Evolutionary conservation across 2,888 invertebrate species (phyloP).

Genomic region (Bembecia ichneumoniformis): DNA sequence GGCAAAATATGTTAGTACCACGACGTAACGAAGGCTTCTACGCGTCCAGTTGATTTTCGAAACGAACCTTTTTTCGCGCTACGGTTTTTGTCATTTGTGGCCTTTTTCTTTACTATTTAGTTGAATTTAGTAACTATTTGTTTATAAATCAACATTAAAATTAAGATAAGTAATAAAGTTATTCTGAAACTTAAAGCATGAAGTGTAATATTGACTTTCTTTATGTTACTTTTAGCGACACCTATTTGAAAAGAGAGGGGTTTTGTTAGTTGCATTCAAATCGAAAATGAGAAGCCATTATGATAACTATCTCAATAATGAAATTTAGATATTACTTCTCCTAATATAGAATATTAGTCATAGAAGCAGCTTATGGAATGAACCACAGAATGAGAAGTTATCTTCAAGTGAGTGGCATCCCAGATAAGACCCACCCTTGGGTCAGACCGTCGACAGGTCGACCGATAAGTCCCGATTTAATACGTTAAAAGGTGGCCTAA

Average conservation of each 20-base stretch:
- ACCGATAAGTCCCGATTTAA: conserved; percentile 51
- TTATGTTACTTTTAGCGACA: too few relatives aligned
- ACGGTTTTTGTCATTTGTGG: background rate
- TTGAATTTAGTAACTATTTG: too few relatives aligned
- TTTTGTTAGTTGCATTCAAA: too few relatives aligned
- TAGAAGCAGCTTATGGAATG: background rate
- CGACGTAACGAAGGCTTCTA: conserved; percentile 44
- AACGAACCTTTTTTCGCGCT: background rate
- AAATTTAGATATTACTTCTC: too few relatives aligned
- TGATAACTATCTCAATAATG: too few relatives aligned
- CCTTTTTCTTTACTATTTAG: background rate
- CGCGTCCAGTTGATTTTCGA: conserved; percentile 32
- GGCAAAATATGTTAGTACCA: conserved; percentile 29
- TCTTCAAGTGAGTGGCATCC: conserved; percentile 48
- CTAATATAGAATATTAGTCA: too few relatives aligned
- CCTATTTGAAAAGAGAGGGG: too few relatives aligned
- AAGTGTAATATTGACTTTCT: too few relatives aligned
- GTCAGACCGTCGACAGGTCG: conserved; percentile 47
- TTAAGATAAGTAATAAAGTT: too few relatives aligned
- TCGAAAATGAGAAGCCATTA: too few relatives aligned
- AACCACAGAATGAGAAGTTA: background rate
- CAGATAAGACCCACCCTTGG: conserved; percentile 36
- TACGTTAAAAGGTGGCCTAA: conserved; percentile 70
- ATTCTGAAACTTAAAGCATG: too few relatives aligned
- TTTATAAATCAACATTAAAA: too few relatives aligned